Percentiles rank a stretch among this genome's conserved stretches.
Conservation (phyloP, 2,797 vertebrate species). For the Gobio occitaniae region DNA sequence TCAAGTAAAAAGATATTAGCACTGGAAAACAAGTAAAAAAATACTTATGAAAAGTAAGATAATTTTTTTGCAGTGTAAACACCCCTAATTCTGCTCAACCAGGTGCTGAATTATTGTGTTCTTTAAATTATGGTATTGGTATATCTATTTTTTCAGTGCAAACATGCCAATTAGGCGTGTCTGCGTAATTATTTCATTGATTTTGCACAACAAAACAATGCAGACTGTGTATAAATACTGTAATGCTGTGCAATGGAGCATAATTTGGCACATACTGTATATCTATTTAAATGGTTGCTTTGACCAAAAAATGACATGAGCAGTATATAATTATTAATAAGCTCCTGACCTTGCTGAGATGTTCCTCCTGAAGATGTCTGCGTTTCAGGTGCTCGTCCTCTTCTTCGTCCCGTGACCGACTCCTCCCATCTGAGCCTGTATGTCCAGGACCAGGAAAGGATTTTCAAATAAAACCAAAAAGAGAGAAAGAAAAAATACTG, state of each 20-base stretch:
- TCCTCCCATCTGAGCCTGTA: conserved; percentile 89
- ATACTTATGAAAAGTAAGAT: too few relatives aligned
- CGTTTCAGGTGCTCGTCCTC: conserved; percentile 93
- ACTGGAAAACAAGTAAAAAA: neutral
- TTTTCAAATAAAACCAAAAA: conserved; percentile 13
- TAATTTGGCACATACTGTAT: neutral
- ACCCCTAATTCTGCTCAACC: neutral
- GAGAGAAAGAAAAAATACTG: neutral
- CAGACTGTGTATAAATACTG: neutral
- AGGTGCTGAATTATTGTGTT: neutral
- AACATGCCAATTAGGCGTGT: neutral
- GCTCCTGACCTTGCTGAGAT: conserved; percentile 89
- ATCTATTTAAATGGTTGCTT: neutral
- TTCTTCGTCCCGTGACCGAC: conserved; percentile 93
- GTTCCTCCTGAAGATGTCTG: conserved; percentile 95
- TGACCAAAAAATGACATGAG: neutral
- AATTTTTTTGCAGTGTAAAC: neutral
- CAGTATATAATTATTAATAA: neutral
- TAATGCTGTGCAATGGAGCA: neutral
- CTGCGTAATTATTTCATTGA: neutral
- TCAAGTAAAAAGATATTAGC: neutral
- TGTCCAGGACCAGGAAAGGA: neutral
- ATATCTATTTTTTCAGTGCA: neutral
- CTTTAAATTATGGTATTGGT: neutral
- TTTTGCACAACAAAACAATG: neutral